Evolutionary conservation across 2,113 vertebrate species (phyloP).

Genomic region (Periophthalmus modestus): DNA sequence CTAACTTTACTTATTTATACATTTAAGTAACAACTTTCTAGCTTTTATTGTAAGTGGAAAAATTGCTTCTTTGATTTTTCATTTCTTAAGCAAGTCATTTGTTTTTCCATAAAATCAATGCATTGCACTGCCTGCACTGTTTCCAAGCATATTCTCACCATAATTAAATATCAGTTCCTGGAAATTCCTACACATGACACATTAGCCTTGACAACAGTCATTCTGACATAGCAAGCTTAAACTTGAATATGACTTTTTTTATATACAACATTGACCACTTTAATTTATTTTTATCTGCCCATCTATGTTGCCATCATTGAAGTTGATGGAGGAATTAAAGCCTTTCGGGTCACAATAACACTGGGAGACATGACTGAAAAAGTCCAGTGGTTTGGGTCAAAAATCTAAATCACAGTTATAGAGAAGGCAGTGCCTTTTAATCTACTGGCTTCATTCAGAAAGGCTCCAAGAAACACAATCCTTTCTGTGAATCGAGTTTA

Average conservation of each 20-base stretch:
- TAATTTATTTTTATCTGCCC: background rate
- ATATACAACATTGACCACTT: background rate
- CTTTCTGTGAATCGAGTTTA: slow-evolving; percentile 47
- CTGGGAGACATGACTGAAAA: slow-evolving; percentile 15
- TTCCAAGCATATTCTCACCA: too few species aligned
- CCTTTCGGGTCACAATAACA: slow-evolving; percentile 21
- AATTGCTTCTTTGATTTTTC: too few species aligned
- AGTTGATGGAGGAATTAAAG: slow-evolving; percentile 9
- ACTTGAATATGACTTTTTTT: slow-evolving; percentile 15
- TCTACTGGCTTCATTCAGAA: slow-evolving; percentile 43
- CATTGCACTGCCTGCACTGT: too few species aligned
- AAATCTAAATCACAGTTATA: slow-evolving; percentile 64
- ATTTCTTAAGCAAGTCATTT: too few species aligned
- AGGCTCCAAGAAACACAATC: slow-evolving; percentile 49
- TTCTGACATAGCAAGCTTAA: slow-evolving; percentile 20
- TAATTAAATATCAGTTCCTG: background rate
- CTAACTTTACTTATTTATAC: too few species aligned
- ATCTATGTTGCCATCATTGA: slow-evolving; percentile 5
- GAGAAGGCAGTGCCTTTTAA: slow-evolving; percentile 59
- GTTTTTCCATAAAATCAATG: too few species aligned
- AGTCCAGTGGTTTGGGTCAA: slow-evolving; percentile 38
- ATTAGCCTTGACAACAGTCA: background rate
- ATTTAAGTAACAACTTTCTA: background rate
- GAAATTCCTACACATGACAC: background rate
- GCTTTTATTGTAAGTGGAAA: background rate